phyloP scores from a whole-genome alignment of 1,140 invertebrate species.

The Oryzaephilus surinamensis region DNA sequence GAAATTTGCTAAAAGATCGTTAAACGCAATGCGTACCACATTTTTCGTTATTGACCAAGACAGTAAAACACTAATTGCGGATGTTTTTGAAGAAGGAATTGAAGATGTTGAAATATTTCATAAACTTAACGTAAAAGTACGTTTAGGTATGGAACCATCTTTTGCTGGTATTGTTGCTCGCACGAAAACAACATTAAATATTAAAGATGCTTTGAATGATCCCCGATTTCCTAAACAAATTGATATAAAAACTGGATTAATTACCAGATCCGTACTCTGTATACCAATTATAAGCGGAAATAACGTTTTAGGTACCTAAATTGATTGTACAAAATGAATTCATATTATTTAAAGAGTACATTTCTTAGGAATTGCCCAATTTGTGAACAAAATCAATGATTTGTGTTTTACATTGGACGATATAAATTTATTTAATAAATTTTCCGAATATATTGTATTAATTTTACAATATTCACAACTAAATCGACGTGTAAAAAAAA shows the following conservation, averaged over 20 bases:
- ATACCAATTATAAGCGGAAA: constrained; percentile 41
- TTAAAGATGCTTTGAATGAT: constrained; percentile 42
- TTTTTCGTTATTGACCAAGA: constrained; percentile 42
- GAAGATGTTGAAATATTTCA: constrained; percentile 10
- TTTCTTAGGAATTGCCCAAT: no score
- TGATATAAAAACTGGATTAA: constrained; percentile 39
- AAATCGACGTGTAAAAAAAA: constrained; percentile 29
- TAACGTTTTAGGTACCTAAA: constrained; percentile 41
- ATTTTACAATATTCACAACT: constrained; percentile 41
- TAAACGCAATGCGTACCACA: constrained; percentile 40
- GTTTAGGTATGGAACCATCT: constrained; percentile 37
- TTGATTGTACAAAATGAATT: background rate
- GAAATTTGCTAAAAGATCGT: constrained; percentile 43
- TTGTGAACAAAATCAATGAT: constrained; percentile 42
- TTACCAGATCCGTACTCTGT: constrained; percentile 41
- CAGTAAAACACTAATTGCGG: constrained; percentile 37
- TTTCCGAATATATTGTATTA: constrained; percentile 40
- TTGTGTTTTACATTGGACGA: constrained; percentile 39
- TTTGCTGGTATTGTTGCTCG: constrained; percentile 40
- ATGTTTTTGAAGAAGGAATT: constrained; percentile 44
- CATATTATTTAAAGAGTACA: constrained; percentile 36
- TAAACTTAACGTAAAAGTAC: constrained; percentile 32
- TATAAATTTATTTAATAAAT: constrained; percentile 40
- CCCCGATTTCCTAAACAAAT: constrained; percentile 40
- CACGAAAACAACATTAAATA: constrained; percentile 37